Base-by-base conservation (phyloP, 2,113 vertebrate species). In the Tympanuchus pallidicinctus region DNA sequence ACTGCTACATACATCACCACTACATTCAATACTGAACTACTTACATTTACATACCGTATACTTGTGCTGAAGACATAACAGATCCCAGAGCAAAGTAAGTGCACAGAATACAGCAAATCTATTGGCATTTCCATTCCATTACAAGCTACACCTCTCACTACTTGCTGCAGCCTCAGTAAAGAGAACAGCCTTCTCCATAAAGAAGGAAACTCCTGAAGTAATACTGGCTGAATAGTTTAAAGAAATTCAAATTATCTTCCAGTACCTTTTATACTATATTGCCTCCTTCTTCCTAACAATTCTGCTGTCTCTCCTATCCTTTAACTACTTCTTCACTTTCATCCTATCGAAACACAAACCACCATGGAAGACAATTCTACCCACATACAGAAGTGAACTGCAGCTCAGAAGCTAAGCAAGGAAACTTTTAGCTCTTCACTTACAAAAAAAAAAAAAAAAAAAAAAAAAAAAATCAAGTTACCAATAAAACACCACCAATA, bases 31-130 rank as follows among this genome's bases (percentile, higher is more conserved):
- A 72, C 8, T 28, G 11, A 87, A 21, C 43, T 67, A 43, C 28
- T 81, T 74, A 28, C 4, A 20, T 36, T 67, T 52, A 10, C 28
- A 11, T 28, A 54, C 28, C 47, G 24, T 8, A 4, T 40, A 22
- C 87, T 48, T 59, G 13, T 48, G 30, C 19, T 70, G 28, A 72
- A 77, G 7, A 61, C 22, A 0, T 21, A 83, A 77, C 1, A 84
- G 72, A 91, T 27, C 17, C 64, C 87, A 92, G 27, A 11, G 70
- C 66, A 88, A 82, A 95, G 92, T 15, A 87, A 84, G 79, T 24
- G 75, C 9, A 45, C 30, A 76, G 47, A 64, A 92, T 15, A 80
- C 64, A 95, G 71, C 56, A 70, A 85, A 81, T 16, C 11, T 24
- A 69, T 50, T 4, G 13, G 10, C 40, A 83, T 48, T 91, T 28